Evolutionary conservation across 2,888 invertebrate genomes (phyloP), one percentile per base, ranked within the genome.

Genomic region (Ectemnius continuus): DNA sequence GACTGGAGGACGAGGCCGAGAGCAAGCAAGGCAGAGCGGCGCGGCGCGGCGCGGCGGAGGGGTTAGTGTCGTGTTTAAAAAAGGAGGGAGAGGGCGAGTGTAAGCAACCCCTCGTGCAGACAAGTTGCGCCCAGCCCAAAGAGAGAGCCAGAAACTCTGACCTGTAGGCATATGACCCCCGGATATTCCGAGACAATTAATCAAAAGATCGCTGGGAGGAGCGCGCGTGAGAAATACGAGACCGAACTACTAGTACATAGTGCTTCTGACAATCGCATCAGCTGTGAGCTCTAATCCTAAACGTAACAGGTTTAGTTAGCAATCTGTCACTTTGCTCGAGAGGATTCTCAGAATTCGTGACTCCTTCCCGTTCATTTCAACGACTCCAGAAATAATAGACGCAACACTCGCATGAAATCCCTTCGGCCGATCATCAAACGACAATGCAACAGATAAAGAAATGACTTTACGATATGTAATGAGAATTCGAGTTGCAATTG

Each of bases 201-300:
- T 87, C 87, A 87, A 86, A 86, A 78, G 81, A 81, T 81, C 76
- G 78, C 83, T 81, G 83, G 80, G 83, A 85, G 83, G 78, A 83
- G 83, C 83, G 80, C 81, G 86, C 88, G 88, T 88, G 88, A 88
- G 88, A 88, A 88, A 88, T 87, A 85, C 84, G 87, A 88, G 81
- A 85, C 84, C 83, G 81, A 77, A 67, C 73, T 73, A 80, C 77
- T 75, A 52, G 52, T 14, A 16, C 16, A 52, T 13, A 52, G 52
- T 11, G 81, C 79, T 83, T 79, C 84, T 80, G 82, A 66, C 70
- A 65, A 63, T 72, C 74, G 48, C 61, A 67, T 77, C 76, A 64
- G 71, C 66, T 71, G 71, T 58, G 61, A 18, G 66, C n/a, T 23
- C 62, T 56, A 48, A 69, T 65, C 45, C 64, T 13, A 48, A 3